phyloP scores from a whole-genome alignment of 1,140 invertebrate species.

The Eueides isabella region DNA sequence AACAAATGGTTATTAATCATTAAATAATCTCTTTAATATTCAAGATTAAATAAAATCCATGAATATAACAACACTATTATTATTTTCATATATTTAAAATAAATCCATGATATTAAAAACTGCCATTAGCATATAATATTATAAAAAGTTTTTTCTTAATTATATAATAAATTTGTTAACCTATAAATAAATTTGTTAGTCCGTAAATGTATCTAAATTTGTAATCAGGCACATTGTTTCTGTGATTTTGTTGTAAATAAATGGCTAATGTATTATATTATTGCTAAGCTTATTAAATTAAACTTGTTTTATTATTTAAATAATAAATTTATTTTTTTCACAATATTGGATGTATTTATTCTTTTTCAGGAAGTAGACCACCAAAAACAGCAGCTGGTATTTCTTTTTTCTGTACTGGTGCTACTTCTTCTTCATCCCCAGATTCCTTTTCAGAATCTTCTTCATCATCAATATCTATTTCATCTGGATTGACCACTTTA shows the following conservation, averaged over 20 bases:
- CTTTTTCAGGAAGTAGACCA: conserved; percentile 82
- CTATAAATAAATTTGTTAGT: not conserved
- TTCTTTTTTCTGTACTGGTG: conserved; percentile 90
- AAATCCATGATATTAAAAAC: conserved; percentile 1
- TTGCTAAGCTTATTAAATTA: conserved; percentile 59
- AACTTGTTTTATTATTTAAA: conserved; percentile 60
- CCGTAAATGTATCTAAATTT: not conserved
- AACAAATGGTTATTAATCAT: not conserved
- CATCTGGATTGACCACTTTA: conserved; percentile 94
- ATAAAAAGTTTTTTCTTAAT: not conserved
- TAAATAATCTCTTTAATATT: not conserved
- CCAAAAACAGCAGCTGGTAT: conserved; percentile 95
- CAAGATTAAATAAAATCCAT: too few relatives aligned
- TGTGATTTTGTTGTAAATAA: conserved; percentile 70
- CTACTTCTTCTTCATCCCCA: conserved; percentile 84
- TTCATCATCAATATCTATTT: conserved; percentile 95
- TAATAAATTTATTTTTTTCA: conserved; percentile 38
- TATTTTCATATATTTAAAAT: not conserved
- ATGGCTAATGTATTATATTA: conserved; percentile 52
- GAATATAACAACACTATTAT: not conserved
- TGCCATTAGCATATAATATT: conserved; percentile 6
- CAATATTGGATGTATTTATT: conserved; percentile 42
- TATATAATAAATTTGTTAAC: not conserved
- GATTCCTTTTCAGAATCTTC: conserved; percentile 90
- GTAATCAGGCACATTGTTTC: conserved; percentile 29